Percentiles rank a stretch among this genome's conserved stretches.
phyloP scores from a whole-genome alignment of 2,888 invertebrate genomes.

The Fragum whitleyi region DNA sequence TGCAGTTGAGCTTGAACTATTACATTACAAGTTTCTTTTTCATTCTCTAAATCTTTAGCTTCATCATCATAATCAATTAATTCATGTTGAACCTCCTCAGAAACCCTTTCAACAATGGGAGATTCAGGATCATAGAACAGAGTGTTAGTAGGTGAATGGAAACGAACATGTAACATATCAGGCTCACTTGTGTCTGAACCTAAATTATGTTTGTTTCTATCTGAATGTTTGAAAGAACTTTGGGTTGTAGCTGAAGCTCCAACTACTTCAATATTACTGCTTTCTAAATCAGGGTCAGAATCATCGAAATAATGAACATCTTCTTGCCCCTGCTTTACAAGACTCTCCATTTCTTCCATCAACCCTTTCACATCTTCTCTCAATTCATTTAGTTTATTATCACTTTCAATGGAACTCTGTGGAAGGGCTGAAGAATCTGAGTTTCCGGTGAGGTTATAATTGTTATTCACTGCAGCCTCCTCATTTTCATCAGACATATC shows the following conservation, averaged over 20 bases:
- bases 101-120: constrained; percentile 54
- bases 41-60: constrained; percentile 28
- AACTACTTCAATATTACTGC: constrained; percentile 5
- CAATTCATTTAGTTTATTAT: neutral
- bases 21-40: constrained; percentile 21
- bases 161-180: constrained; percentile 52
- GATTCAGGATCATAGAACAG: constrained; percentile 63
- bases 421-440: neutral
- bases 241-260: neutral
- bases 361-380: constrained; percentile 49
- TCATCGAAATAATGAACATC: neutral
- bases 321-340: constrained; percentile 24
- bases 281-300: neutral
- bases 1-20: constrained; percentile 12
- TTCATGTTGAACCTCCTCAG: constrained; percentile 47
- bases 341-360: constrained; percentile 53
- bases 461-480: neutral
- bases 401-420: neutral
- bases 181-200: neutral
- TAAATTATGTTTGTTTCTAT: neutral
- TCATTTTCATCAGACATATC: constrained; percentile 18
- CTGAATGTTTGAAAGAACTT: constrained; percentile 16
- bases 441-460: neutral
- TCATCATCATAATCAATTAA: constrained; percentile 52
- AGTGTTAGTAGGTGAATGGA: constrained; percentile 56